Evolutionary conservation across 2,797 vertebrate genomes (phyloP).

Genomic region (Tenualosa ilisha): DNA sequence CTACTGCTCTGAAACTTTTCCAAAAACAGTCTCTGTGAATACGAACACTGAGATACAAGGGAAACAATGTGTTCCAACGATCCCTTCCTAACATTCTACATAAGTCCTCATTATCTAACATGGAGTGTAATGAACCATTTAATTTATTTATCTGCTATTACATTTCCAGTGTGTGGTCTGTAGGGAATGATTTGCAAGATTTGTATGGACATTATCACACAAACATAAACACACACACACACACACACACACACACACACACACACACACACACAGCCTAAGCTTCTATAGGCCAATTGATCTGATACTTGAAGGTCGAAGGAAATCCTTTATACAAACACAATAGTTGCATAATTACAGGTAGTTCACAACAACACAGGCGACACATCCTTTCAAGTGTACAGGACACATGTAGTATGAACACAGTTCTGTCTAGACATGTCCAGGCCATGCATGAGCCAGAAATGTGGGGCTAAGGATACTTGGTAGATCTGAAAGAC

Average conservation of each 20-base stretch:
- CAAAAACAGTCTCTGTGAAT: background rate
- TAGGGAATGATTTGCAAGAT: background rate
- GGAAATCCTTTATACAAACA: no score
- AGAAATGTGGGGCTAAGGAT: background rate
- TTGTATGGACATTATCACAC: background rate
- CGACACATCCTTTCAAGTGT: background rate
- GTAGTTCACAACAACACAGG: background rate
- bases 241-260: no score
- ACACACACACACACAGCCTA: background rate
- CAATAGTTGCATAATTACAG: background rate
- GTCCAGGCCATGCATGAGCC: no score
- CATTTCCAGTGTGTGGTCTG: background rate
- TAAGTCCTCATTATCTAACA: conserved; percentile 2
- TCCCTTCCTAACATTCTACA: background rate
- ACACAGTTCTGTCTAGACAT: background rate
- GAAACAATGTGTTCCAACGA: background rate
- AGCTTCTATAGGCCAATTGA: background rate
- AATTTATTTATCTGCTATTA: background rate
- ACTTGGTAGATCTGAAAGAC: background rate
- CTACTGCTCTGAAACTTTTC: background rate
- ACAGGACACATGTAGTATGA: background rate
- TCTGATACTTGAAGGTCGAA: background rate
- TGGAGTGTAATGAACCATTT: background rate
- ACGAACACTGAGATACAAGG: background rate
- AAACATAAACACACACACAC: no score